phyloP scores from a whole-genome alignment of 2,888 invertebrate species.

The Craniophora ligustri region DNA sequence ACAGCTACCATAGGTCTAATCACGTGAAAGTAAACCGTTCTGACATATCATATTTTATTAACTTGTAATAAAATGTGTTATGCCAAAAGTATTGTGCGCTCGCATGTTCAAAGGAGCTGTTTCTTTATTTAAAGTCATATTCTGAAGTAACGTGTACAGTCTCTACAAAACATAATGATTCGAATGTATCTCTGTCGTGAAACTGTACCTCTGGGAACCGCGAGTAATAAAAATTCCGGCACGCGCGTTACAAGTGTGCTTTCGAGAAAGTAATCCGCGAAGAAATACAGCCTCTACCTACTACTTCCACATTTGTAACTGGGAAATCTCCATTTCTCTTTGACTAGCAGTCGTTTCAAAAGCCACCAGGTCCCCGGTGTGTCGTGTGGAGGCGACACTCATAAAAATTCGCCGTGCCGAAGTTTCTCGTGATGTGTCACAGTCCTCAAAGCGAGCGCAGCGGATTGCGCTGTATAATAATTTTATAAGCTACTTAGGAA shows the following conservation, averaged over 20 bases:
- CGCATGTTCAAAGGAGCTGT: slow-evolving; percentile 30
- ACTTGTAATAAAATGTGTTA: slow-evolving; percentile 47
- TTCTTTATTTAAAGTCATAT: slow-evolving; percentile 66
- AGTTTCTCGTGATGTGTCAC: slow-evolving; percentile 74
- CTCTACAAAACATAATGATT: slow-evolving; percentile 78
- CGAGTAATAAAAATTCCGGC: slow-evolving; percentile 83
- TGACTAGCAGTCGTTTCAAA: slow-evolving; percentile 85
- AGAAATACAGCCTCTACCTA: slow-evolving; percentile 83
- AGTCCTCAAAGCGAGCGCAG: slow-evolving; percentile 61
- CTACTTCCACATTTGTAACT: slow-evolving; percentile 86
- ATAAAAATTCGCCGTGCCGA: slow-evolving; percentile 84
- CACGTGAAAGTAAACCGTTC: slow-evolving; percentile 9
- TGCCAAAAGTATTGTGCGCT: slow-evolving; percentile 42
- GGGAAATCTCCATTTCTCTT: slow-evolving; percentile 87
- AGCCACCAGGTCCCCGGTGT: slow-evolving; percentile 82
- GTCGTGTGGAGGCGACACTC: slow-evolving; percentile 82
- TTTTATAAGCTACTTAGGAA: slow-evolving; percentile 64
- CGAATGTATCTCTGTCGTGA: slow-evolving; percentile 80
- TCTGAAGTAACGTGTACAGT: slow-evolving; percentile 62
- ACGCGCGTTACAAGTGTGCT: slow-evolving; percentile 79
- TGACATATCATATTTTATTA: slow-evolving; percentile 47
- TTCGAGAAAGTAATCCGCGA: slow-evolving; percentile 84
- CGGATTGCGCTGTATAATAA: slow-evolving; percentile 71
- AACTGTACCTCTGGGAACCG: slow-evolving; percentile 79
- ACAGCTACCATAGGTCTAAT: slow-evolving; percentile 21